These are phyloP conservation scores for Leptosomus discolor DNA, from an alignment of 2,113 vertebrate genomes.

Conservation along the genomic window DNA sequence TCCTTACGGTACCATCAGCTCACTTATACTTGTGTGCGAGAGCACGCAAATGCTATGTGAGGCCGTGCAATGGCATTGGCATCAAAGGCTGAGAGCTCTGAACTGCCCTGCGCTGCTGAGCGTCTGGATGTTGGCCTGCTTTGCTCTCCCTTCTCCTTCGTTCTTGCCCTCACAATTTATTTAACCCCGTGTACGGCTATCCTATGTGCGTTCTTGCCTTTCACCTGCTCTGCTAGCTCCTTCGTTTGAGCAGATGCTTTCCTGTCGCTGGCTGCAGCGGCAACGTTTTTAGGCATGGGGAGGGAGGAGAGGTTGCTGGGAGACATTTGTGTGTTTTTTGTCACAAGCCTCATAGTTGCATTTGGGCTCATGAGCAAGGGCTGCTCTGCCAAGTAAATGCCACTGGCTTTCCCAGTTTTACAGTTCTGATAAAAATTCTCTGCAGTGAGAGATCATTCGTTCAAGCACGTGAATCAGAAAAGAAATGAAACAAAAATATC, in stretches of 20 bases:
- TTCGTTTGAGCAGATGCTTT: neutral
- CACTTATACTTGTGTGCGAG: fast-evolving
- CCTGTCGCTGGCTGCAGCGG: neutral
- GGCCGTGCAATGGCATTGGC: neutral
- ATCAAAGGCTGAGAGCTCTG: neutral
- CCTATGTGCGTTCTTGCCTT: neutral
- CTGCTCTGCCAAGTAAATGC: neutral
- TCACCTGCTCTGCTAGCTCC: neutral
- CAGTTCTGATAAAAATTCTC: constrained; percentile 7
- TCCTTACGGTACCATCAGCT: neutral
- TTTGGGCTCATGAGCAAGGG: neutral
- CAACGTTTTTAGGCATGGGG: neutral
- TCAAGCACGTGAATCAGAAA: neutral
- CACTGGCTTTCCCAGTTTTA: neutral
- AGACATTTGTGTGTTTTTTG: neutral
- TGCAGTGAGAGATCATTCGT: neutral
- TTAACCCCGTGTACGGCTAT: neutral
- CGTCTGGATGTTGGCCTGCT: neutral
- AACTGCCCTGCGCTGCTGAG: neutral
- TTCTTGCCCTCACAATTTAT: neutral
- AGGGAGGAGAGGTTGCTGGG: neutral
- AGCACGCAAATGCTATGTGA: neutral
- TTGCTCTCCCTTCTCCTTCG: neutral
- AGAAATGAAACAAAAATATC: constrained; percentile 12
- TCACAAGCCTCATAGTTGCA: fast-evolving